Evolutionary conservation across 2,113 vertebrate species (phyloP).

Genomic region (Plecturocebus donacophilus): DNA sequence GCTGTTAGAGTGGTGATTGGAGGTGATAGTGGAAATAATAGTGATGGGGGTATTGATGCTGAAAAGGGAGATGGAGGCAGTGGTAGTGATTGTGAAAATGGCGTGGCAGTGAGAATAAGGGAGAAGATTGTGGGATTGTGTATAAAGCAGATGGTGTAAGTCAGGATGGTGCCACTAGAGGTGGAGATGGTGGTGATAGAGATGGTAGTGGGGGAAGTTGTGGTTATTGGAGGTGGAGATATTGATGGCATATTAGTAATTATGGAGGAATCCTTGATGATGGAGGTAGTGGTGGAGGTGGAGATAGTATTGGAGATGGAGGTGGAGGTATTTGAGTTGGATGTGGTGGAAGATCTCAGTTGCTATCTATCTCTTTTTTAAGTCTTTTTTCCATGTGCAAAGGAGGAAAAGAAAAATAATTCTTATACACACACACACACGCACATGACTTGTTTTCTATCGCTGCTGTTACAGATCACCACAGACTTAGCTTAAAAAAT

Average conservation of each 20-base stretch:
- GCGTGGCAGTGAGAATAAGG: no score
- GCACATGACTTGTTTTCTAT: not conserved
- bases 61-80: no score
- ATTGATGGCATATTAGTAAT: not conserved
- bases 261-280: not conserved
- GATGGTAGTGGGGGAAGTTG: fast-evolving
- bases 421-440: not conserved
- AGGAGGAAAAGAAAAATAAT: not conserved
- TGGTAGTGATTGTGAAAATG: no score
- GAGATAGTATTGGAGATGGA: not conserved
- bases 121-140: no score
- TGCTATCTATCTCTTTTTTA: not conserved
- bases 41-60: not conserved
- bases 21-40: not conserved
- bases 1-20: no score
- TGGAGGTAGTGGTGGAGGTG: not conserved
- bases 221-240: not conserved
- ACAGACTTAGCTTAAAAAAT: not conserved
- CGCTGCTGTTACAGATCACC: not conserved
- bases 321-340: not conserved
- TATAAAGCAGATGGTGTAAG: not conserved
- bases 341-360: no score
- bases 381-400: not conserved
- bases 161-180: not conserved
- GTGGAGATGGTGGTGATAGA: no score